These are phyloP conservation scores for Pheosia gnoma DNA, from an alignment of 2,888 invertebrate genomes.

Conservation along the genomic window DNA sequence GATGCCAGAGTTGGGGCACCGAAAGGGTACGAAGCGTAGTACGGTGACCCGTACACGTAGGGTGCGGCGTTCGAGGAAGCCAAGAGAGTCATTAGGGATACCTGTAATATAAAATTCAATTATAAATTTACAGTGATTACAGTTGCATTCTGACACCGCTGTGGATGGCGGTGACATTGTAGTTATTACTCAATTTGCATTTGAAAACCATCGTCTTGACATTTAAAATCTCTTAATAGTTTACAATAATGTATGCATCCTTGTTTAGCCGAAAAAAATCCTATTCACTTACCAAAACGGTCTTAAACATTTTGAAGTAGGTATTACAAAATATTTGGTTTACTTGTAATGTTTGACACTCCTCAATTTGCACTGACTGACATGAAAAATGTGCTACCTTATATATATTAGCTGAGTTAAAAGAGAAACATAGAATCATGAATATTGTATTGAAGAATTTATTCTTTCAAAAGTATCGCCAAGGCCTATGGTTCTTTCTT, in stretches of 20 bases:
- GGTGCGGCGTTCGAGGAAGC: slow-evolving; percentile 54
- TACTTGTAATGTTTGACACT: slow-evolving; percentile 41
- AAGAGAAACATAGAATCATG: slow-evolving; percentile 56
- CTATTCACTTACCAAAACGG: slow-evolving; percentile 49
- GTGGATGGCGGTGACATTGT: not conserved
- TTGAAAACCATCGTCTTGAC: slow-evolving; percentile 1
- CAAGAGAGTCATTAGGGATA: slow-evolving; percentile 47
- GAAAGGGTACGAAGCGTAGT: slow-evolving; percentile 25
- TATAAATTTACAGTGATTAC: not conserved
- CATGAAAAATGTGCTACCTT: slow-evolving; percentile 53
- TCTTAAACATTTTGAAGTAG: slow-evolving; percentile 46
- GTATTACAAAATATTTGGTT: slow-evolving; percentile 31
- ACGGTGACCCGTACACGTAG: slow-evolving; percentile 41
- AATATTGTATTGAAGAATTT: slow-evolving; percentile 59
- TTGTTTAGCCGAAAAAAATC: slow-evolving; percentile 16
- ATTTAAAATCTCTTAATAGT: slow-evolving; percentile 10
- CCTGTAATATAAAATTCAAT: slow-evolving; percentile 39
- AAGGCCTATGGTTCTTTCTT: slow-evolving; percentile 59
- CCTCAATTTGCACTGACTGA: slow-evolving; percentile 49
- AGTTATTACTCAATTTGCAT: slow-evolving; percentile 3
- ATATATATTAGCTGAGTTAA: slow-evolving; percentile 64
- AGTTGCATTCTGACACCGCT: not conserved
- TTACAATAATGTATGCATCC: slow-evolving; percentile 14
- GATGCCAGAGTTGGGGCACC: slow-evolving; percentile 26
- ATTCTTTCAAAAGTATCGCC: slow-evolving; percentile 59